Base-by-base conservation (phyloP, 2,113 vertebrate genomes). In the Paradoxurus hermaphroditus region DNA sequence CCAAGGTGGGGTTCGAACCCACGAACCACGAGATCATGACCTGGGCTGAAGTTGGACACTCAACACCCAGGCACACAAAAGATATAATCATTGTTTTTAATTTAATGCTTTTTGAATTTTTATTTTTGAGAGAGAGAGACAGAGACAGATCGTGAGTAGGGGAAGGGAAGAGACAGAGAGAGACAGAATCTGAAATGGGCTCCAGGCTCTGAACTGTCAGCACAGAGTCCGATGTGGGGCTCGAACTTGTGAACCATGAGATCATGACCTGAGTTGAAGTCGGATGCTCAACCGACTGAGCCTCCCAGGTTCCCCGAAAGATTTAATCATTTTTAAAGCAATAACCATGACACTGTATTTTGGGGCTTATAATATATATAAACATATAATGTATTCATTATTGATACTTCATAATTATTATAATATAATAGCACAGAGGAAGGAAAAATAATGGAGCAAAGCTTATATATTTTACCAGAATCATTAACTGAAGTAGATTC, bases 401-500 rank as follows among this genome's bases (percentile, higher is more conserved):
- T 9, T 72, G 27, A 79, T 46, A 78, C 36, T 63, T 65, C 49
- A 70, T 3, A 72, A 2, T 41, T 14, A 75, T 31, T 21, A 56
- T 27, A 18, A 85, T 18, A 41, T n/a, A 46, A 31, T 19, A 77
- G 15, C 44, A 91, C 12, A 87, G 87, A 94, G 56, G 4, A 86
- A 9, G 44, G 36, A 10, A 15, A 65, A 72, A 89, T 25, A 49
- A 75, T 46, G 34, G 36, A 67, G 19, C 34, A 91, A 94, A 59
- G 14, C n/a, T 36, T 39, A 86, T 56, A 31, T 72, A 56, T 79
- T 75, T 91, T 75, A 67, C 19, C 15, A 75, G 82, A 86, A 86
- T 67, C 82, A 94, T 90, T 85, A 90, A 90, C 63, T 82, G 25
- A 96, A 73, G 53, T 36, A 81, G 51, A 94, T 23, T 36, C 36